Base-by-base conservation (phyloP, 1,140 invertebrate species). In the Aphelinus certus region DNA sequence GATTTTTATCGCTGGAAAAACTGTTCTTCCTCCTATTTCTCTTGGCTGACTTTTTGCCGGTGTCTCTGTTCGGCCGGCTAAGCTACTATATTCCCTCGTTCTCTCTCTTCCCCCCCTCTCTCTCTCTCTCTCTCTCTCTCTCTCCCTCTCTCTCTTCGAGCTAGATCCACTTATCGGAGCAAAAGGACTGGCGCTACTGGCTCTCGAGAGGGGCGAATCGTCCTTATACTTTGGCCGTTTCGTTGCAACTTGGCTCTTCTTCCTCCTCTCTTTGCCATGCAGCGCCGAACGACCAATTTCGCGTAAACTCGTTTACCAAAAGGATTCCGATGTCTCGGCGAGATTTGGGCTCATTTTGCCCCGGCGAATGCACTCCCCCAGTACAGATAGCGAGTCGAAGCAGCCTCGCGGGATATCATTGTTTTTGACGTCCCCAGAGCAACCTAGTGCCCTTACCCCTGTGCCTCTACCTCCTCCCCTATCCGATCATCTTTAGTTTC, bases 271-370 rank as follows among this genome's bases (percentile, higher is more conserved):
- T 77, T 71, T 73, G 63, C 57, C 65, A 45, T 72, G 56, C 66
- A 75, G 71, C 64, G 68, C 60, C 66, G 71, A 79, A 76, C 64
- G 69, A 68, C 64, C 75, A 76, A 72, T 76, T 76, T 67, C 63
- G 60, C 63, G 68, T 71, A 76, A 76, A 76, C 74, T 76, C 68
- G 68, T 71, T 76, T 76, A 76, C 66, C 62, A 53, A 66, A 67
- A 66, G 70, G 63, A 76, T 71, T 73, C 61, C 61, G 71, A 73
- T 72, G 60, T 77, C 70, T 73, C 65, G 48, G 45, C 51, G 51
- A 77, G 76, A 69, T 72, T 77, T 69, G 71, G 56, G 60, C 49
- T 49, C 71, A 53, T 71, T 71, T 57, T 46, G 53, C 47, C 69
- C 42, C 6, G 69, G 55, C 10, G 51, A 67, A 53, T 53, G 69